Conservation (phyloP, 35 echinoderm and acorn worm genomes). For the Heliocidaris tuberculata region DNA sequence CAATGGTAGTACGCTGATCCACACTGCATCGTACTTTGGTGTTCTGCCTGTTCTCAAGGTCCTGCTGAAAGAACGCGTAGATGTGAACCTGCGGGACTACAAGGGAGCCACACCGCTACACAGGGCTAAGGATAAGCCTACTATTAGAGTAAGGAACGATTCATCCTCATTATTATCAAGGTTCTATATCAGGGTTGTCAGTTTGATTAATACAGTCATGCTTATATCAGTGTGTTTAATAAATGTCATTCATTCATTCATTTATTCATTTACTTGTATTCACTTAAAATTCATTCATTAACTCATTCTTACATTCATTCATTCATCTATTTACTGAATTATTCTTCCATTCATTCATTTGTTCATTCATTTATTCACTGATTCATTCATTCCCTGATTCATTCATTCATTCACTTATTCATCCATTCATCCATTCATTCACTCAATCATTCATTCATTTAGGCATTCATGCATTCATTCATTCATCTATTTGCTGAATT, state of each 20-base stretch:
- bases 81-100: slow-evolving; percentile 94
- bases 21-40: slow-evolving; percentile 98
- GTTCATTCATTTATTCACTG: no score
- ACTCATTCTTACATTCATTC: not conserved
- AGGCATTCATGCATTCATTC: no score
- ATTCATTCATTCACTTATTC: not conserved
- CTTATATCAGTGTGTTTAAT: no score
- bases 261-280: not conserved
- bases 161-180: not conserved
- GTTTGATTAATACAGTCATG: no score
- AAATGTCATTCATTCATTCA: no score
- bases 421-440: no score
- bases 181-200: no score
- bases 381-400: not conserved
- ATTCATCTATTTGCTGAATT: not conserved
- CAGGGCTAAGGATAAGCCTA: slow-evolving; percentile 73
- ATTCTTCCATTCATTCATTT: no score
- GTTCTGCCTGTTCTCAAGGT: slow-evolving; percentile 81
- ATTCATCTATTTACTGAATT: not conserved
- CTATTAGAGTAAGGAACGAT: slow-evolving; percentile 64
- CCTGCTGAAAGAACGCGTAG: slow-evolving; percentile 88
- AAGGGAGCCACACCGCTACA: slow-evolving; percentile 91
- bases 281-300: not conserved
- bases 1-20: slow-evolving; percentile 96
- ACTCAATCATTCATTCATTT: no score